Conservation (phyloP, 1,140 invertebrate genomes). For the Liolophura sinensis region DNA sequence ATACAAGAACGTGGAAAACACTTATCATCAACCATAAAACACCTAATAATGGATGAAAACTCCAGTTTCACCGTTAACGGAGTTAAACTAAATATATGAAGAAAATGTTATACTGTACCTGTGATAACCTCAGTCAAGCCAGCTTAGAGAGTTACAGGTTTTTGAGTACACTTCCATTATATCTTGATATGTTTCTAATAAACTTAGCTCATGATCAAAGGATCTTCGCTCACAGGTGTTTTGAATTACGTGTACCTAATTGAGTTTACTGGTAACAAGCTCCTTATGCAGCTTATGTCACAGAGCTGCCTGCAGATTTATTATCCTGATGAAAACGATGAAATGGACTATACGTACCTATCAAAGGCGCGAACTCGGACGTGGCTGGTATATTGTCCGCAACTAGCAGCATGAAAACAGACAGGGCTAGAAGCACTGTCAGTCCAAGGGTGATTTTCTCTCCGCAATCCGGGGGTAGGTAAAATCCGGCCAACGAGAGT, state of each 20-base stretch:
- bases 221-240: background rate
- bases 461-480: conserved; percentile 52
- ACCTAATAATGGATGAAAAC: no score
- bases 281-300: background rate
- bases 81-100: no score
- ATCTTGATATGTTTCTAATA: background rate
- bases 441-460: conserved; percentile 56
- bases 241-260: background rate
- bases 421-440: conserved; percentile 67
- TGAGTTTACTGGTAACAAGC: background rate
- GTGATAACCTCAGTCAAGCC: no score
- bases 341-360: conserved; percentile 55
- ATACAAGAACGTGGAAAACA: no score
- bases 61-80: no score
- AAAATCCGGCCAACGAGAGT: conserved; percentile 49
- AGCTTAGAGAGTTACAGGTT: no score
- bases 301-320: background rate
- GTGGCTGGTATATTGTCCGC: conserved; percentile 68
- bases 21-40: no score
- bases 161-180: background rate
- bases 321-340: background rate
- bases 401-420: conserved; percentile 67
- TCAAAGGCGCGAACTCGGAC: conserved; percentile 65
- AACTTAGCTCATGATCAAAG: background rate
- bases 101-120: no score